Evolutionary conservation across 2,888 invertebrate genomes (phyloP).

Genomic region (Nasonia oneida): DNA sequence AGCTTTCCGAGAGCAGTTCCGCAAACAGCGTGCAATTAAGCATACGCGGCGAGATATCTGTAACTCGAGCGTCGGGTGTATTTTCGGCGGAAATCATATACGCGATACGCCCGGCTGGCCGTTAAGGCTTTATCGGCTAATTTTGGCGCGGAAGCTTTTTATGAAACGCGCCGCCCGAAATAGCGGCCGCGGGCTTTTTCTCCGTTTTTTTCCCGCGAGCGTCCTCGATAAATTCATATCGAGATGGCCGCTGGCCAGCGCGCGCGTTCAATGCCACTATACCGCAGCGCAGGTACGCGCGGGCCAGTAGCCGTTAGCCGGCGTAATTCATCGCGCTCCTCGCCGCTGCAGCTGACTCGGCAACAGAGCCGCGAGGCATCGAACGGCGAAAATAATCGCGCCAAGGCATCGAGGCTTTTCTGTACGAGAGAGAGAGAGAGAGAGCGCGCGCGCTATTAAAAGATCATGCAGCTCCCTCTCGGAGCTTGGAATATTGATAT

Average conservation of each 20-base stretch:
- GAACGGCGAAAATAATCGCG: neutral
- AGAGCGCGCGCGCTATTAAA: neutral
- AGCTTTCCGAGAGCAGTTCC: no score
- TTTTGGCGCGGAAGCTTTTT: constrained; percentile 54
- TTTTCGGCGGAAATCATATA: constrained; percentile 60
- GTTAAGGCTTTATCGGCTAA: constrained; percentile 58
- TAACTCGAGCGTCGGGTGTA: constrained; percentile 48
- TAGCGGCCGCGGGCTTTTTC: neutral
- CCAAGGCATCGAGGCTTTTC: neutral
- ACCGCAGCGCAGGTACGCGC: no score
- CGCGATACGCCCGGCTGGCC: constrained; percentile 42
- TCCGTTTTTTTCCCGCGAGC: neutral
- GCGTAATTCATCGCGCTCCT: no score
- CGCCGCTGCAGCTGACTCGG: no score
- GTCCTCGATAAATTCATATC: constrained; percentile 56
- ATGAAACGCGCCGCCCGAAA: constrained; percentile 22
- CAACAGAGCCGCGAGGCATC: no score
- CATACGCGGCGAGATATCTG: neutral
- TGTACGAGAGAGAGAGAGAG: no score
- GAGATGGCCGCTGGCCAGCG: constrained; percentile 38
- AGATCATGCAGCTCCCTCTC: neutral
- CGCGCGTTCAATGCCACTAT: no score
- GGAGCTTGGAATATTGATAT: neutral
- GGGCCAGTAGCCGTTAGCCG: no score
- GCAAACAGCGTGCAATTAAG: neutral